phyloP scores from a whole-genome alignment of 1,140 invertebrate species.

The Marisa cornuarietis region DNA sequence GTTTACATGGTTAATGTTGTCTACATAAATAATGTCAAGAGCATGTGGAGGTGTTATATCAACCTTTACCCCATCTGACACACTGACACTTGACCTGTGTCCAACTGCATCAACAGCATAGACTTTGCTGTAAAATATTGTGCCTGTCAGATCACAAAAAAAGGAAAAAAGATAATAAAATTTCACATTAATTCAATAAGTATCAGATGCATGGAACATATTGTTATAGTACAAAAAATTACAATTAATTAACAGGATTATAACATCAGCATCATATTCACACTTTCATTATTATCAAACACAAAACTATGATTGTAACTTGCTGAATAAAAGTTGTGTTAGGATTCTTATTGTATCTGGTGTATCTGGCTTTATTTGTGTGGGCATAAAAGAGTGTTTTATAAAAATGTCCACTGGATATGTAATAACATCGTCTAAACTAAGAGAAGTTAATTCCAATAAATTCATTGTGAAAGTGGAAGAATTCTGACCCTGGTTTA shows the following conservation, averaged over 20 bases:
- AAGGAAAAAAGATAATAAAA: neutral
- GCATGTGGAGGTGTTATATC: slow-evolving; percentile 39
- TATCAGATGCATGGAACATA: neutral
- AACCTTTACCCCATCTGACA: slow-evolving; percentile 47
- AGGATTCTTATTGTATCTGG: too few relatives aligned
- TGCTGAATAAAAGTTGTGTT: neutral
- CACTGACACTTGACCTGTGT: slow-evolving; percentile 32
- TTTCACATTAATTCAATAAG: neutral
- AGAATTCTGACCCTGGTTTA: neutral
- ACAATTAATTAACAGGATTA: neutral
- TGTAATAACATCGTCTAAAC: too few relatives aligned
- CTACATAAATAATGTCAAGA: slow-evolving; percentile 15
- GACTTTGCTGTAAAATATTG: slow-evolving; percentile 38
- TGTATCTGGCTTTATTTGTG: too few relatives aligned
- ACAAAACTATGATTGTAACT: neutral
- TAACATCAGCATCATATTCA: neutral
- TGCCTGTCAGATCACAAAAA: slow-evolving; percentile 23
- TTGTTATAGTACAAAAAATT: neutral
- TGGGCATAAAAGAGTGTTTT: too few relatives aligned
- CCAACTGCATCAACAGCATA: slow-evolving; percentile 45
- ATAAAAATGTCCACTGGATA: too few relatives aligned
- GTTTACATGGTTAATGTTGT: slow-evolving; percentile 32
- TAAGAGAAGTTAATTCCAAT: too few relatives aligned
- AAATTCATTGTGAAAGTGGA: too few relatives aligned
- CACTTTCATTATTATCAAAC: too few relatives aligned